A percentile compares a stretch with the other conserved stretches of the same genome.
Evolutionary conservation across 2,113 vertebrate species (phyloP).

Genomic region (Meleagris gallopavo): DNA sequence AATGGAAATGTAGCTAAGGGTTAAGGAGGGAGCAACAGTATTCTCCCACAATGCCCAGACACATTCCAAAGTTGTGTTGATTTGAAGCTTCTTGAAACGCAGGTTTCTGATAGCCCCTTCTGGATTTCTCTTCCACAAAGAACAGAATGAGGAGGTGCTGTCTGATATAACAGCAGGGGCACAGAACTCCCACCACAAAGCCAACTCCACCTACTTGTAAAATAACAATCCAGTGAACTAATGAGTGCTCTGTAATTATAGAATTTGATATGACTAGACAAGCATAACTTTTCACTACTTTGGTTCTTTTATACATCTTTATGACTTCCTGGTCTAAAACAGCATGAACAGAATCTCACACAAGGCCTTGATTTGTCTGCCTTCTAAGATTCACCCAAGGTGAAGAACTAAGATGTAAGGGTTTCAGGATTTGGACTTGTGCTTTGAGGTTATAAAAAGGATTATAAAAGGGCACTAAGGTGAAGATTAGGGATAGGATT

Average conservation of each 20-base stretch:
- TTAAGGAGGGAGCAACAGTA: neutral
- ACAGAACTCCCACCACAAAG: neutral
- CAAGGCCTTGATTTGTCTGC: neutral
- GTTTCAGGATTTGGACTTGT: neutral
- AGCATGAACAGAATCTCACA: neutral
- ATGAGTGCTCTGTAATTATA: neutral
- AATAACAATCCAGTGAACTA: neutral
- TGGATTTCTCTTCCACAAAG: neutral
- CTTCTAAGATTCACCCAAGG: neutral
- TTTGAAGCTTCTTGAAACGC: neutral
- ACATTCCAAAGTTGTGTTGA: neutral
- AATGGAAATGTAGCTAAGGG: neutral
- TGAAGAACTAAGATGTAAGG: neutral
- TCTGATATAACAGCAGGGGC: neutral
- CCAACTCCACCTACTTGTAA: neutral
- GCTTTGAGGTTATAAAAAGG: neutral
- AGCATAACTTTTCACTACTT: neutral
- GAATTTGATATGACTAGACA: neutral
- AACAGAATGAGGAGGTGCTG: neutral
- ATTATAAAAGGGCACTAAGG: neutral
- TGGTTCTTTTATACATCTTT: neutral
- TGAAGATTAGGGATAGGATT: neutral
- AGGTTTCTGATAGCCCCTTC: neutral
- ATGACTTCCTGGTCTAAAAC: neutral
- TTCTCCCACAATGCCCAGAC: neutral